Evolutionary conservation across 2,113 vertebrate genomes (phyloP).

Genomic region (Polypterus senegalus): DNA sequence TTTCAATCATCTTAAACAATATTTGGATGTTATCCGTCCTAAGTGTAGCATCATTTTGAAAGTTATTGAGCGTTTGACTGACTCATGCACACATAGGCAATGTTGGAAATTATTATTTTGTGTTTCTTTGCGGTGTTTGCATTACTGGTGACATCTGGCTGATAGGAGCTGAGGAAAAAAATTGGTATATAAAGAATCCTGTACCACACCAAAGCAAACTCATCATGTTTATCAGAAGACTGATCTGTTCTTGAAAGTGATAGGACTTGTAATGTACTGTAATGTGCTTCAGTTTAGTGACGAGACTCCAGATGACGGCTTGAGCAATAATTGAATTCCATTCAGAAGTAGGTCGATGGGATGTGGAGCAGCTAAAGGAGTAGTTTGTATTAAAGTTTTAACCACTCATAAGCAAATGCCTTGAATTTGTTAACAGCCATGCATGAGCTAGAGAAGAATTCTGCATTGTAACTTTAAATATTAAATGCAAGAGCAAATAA

Average conservation of each 20-base stretch:
- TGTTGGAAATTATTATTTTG: constrained; percentile 82
- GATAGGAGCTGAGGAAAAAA: constrained; percentile 49
- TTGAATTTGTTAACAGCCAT: too few species aligned
- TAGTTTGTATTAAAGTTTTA: too few species aligned
- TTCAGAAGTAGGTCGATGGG: too few species aligned
- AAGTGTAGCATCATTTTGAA: constrained; percentile 71
- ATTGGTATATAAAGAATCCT: constrained; percentile 40
- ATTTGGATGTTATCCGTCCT: constrained; percentile 78
- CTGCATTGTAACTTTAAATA: too few species aligned
- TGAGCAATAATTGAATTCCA: too few species aligned
- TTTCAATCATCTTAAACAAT: constrained; percentile 98
- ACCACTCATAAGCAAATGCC: too few species aligned
- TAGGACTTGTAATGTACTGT: background rate
- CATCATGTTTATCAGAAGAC: background rate
- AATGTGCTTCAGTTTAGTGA: too few species aligned
- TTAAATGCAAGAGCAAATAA: too few species aligned
- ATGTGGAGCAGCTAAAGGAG: too few species aligned
- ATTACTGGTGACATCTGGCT: constrained; percentile 73
- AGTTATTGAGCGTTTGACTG: constrained; percentile 81
- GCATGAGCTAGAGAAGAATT: too few species aligned
- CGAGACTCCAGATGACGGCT: too few species aligned
- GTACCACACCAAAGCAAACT: background rate
- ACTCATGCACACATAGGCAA: constrained; percentile 60
- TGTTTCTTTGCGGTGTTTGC: constrained; percentile 63
- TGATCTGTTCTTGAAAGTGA: constrained; percentile 16